phyloP scores from a whole-genome alignment of 2,113 vertebrate species.

The Apodemus speciosus region DNA sequence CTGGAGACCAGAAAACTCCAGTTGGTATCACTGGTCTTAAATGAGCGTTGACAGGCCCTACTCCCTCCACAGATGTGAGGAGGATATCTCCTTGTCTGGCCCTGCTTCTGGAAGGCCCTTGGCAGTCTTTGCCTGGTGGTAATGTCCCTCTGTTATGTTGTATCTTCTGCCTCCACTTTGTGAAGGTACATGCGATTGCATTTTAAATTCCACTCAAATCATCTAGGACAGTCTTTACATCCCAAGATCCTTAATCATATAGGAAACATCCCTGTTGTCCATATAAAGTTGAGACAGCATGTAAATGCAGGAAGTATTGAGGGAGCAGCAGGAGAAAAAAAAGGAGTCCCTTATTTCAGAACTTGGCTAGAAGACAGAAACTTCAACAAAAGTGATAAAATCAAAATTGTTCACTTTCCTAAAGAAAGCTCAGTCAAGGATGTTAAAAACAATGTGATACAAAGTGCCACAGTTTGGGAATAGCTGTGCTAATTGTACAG shows the following conservation, averaged over 20 bases:
- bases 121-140: background rate
- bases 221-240: background rate
- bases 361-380: background rate
- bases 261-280: background rate
- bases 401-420: background rate
- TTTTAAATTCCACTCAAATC: background rate
- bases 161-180: background rate
- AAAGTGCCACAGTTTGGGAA: background rate
- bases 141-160: background rate
- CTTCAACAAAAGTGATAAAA: background rate
- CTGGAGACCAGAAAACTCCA: background rate
- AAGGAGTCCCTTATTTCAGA: background rate
- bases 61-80: background rate
- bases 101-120: background rate
- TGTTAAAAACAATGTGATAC: background rate
- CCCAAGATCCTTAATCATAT: background rate
- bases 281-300: background rate
- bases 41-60: background rate
- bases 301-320: background rate
- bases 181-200: background rate
- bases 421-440: background rate
- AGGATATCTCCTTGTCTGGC: background rate
- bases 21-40: background rate
- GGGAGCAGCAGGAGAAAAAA: background rate
- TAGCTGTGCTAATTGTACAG: background rate